Evolutionary conservation across 2,797 vertebrate genomes (phyloP).

Genomic region (Potorous gilbertii): DNA sequence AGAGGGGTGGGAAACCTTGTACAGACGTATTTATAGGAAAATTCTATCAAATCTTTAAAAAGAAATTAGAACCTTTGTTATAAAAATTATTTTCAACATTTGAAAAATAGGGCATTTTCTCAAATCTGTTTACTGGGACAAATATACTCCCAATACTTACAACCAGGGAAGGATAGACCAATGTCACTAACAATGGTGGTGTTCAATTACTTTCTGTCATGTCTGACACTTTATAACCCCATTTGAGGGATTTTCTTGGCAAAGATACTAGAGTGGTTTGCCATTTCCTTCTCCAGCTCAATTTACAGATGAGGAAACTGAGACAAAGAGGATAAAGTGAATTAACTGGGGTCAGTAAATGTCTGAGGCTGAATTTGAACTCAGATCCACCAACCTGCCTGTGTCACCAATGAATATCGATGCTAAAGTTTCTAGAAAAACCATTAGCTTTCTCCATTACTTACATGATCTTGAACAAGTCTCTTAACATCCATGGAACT

Average conservation of each 20-base stretch:
- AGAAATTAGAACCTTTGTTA: background rate
- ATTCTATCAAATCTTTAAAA: background rate
- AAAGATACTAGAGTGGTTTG: too few relatives aligned
- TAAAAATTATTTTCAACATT: background rate
- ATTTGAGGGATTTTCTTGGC: too few relatives aligned
- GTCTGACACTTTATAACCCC: too few relatives aligned
- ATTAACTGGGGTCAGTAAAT: too few relatives aligned
- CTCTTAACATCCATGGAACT: background rate
- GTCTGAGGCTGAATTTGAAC: too few relatives aligned
- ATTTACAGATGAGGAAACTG: too few relatives aligned
- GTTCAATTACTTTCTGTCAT: too few relatives aligned
- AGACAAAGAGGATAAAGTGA: too few relatives aligned
- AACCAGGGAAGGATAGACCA: background rate
- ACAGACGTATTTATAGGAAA: background rate
- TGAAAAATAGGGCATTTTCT: background rate
- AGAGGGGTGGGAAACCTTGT: background rate
- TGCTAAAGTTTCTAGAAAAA: too few relatives aligned
- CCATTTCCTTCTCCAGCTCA: too few relatives aligned
- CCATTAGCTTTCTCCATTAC: background rate
- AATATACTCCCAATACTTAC: background rate
- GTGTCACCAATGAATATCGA: too few relatives aligned
- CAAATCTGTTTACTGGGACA: background rate
- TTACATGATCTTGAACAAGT: background rate
- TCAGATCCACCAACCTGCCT: too few relatives aligned
- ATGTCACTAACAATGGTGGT: background rate